Base-by-base conservation (phyloP, 2,797 vertebrate genomes). In the Toxotes lorentzi region DNA sequence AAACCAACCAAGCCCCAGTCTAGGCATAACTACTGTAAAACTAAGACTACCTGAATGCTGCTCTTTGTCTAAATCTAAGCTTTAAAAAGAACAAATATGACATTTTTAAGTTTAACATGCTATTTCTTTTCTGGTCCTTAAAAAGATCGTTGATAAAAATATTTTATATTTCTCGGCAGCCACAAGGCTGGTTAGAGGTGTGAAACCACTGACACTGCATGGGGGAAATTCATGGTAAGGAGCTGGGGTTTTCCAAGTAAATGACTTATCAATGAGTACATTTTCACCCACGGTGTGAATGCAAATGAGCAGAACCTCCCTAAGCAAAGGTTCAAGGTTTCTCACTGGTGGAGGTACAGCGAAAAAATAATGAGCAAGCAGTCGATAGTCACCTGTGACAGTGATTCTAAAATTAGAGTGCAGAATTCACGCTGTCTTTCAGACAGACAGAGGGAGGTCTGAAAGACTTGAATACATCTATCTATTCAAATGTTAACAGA, bases 131-230 rank as follows among this genome's bases (percentile, higher is more conserved):
- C 30, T 50, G 9, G 1, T 1, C 0, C 14, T 79, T 27, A 57
- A 70, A 48, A 73, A 47, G 0, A 19, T 13, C 0, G 10, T 3
- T 40, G 17, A 40, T 1, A 51, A 34, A 73, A 68, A 48, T 34
- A 51, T 65, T 53, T 68, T 2, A 56, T 76, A 16, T 80, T 76
- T 81, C 63, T 79, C 30, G 3, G 76, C 50, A 91, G 67, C 81
- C 86, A 80, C 82, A 79, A 60, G 43, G 50, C 53, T 92, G 85
- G 91, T 91, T 89, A 73, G 65, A 91, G 79, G 91, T 93, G 91
- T 88, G 86, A 93, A 93, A 93, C 90, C 91, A 70, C 84, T 16
- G 56, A 78, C 45, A 41, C 61, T 58, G 66, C 51, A 48, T 14
- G 4, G 60, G 85, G 91, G 85, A 85, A 92, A 87, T 86, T 89